Evolutionary conservation across 2,797 vertebrate species (phyloP).

Genomic region (Esox masquinongy): DNA sequence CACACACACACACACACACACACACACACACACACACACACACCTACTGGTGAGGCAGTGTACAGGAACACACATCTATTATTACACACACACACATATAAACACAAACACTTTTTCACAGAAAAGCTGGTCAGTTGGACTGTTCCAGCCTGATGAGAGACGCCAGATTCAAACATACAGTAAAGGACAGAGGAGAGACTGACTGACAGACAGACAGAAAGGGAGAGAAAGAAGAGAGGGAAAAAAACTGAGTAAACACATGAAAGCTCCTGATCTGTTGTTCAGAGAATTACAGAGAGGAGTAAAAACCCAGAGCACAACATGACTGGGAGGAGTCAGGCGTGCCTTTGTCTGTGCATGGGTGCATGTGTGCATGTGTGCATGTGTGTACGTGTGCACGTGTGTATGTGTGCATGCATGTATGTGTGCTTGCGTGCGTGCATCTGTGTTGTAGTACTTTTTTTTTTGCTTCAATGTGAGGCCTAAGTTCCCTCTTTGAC

Average conservation of each 20-base stretch:
- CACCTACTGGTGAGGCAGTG: too few species aligned
- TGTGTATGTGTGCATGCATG: constrained; percentile 31
- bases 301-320: constrained; percentile 41
- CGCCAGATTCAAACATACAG: neutral
- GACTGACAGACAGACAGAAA: too few species aligned
- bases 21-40: neutral
- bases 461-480: too few species aligned
- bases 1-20: neutral
- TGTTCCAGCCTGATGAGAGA: neutral
- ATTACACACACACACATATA: neutral
- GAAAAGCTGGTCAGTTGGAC: constrained; percentile 1
- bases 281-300: constrained; percentile 47
- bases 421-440: too few species aligned
- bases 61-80: neutral
- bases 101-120: neutral
- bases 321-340: neutral
- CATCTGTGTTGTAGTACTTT: too few species aligned
- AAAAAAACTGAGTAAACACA: constrained; percentile 24
- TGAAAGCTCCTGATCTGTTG: constrained; percentile 44
- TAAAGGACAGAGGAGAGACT: too few species aligned
- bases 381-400: constrained; percentile 10
- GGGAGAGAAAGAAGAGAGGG: constrained; percentile 2
- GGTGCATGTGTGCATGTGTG: constrained; percentile 16
- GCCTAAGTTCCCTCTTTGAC: too few species aligned
- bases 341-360: constrained; percentile 11